A percentile compares a stretch with the other conserved stretches of the same genome.
phyloP scores from a whole-genome alignment of 2,888 invertebrate species.

The Lottia gigantea region DNA sequence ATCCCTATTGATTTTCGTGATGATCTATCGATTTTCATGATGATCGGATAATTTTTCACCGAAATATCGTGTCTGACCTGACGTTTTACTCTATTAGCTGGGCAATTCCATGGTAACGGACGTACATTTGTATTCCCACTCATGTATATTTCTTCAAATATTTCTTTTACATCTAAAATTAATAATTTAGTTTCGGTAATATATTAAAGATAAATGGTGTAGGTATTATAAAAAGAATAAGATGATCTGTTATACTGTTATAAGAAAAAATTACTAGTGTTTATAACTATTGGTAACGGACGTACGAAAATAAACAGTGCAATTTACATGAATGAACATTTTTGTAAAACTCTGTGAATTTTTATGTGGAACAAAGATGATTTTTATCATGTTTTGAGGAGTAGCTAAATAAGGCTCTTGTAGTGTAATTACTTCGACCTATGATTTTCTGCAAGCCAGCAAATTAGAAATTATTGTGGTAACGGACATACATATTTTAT shows the following conservation, averaged over 20 bases:
- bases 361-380: neutral
- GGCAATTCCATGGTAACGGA: conserved; percentile 3
- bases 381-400: neutral
- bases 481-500: neutral
- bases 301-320: neutral
- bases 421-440: neutral
- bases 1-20: too few relatives aligned
- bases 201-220: neutral
- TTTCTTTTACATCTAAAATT: neutral
- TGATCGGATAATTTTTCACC: too few relatives aligned
- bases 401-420: neutral
- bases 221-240: neutral
- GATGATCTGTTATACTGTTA: neutral
- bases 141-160: neutral
- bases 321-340: neutral
- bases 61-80: too few relatives aligned
- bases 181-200: neutral
- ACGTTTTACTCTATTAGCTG: too few relatives aligned
- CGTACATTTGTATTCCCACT: neutral
- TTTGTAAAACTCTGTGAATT: conserved; percentile 4
- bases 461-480: conserved; percentile 7
- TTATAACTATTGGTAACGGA: neutral
- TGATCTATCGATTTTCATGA: too few relatives aligned
- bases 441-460: neutral
- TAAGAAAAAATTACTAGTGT: neutral